A percentile compares a stretch with the other conserved stretches of the same genome.
These are phyloP conservation scores for Syngnathoides biaculeatus DNA, from an alignment of 2,113 vertebrate genomes.

Conservation along the genomic window DNA sequence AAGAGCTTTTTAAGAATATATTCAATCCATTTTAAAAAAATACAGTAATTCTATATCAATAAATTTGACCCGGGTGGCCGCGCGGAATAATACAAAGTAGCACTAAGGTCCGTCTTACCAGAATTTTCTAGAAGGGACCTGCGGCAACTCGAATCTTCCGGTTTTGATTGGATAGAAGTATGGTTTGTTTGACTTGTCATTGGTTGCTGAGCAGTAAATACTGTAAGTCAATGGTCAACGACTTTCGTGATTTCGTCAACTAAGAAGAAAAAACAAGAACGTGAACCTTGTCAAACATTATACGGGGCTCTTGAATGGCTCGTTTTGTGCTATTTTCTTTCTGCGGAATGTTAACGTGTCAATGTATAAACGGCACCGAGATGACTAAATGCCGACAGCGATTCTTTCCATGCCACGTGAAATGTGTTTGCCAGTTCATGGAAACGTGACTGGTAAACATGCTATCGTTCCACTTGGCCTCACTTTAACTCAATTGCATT, in stretches of 20 bases:
- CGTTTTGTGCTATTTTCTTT: not conserved
- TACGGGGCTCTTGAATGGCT: not conserved
- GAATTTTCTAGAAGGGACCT: constrained; percentile 58
- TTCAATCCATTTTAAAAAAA: not conserved
- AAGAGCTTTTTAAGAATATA: accelerated
- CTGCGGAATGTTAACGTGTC: too few species aligned
- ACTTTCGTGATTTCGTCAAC: not conserved
- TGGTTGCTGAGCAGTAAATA: constrained; percentile 51
- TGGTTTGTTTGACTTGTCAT: constrained; percentile 65
- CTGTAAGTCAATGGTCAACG: not conserved
- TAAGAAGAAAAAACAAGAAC: not conserved
- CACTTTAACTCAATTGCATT: not conserved
- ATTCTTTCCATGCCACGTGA: not conserved
- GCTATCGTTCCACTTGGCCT: not conserved
- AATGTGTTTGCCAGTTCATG: constrained; percentile 20
- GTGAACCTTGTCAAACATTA: not conserved
- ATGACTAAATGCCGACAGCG: not conserved
- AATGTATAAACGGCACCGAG: not conserved
- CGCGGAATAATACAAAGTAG: constrained; percentile 43
- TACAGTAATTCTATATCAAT: accelerated
- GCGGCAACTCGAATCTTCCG: constrained; percentile 29
- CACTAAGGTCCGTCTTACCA: constrained; percentile 8
- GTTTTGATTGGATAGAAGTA: constrained; percentile 57
- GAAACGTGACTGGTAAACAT: constrained; percentile 27
- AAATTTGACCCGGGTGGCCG: accelerated